Evolutionary conservation across 2,888 invertebrate genomes (phyloP), one percentile per base, ranked within the genome.

Genomic region (Protonemura montana): DNA sequence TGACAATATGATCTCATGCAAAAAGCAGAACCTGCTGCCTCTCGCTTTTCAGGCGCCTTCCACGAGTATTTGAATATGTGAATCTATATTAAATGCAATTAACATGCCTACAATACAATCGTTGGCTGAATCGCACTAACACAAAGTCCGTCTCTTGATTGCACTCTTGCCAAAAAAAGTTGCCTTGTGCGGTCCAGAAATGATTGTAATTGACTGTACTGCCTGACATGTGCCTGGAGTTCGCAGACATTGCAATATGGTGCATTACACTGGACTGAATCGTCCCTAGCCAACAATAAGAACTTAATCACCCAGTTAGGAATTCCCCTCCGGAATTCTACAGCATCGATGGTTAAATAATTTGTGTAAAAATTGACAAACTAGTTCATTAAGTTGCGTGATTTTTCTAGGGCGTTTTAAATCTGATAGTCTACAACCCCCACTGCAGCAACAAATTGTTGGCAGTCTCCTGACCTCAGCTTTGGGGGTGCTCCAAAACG

Each of bases 1-100:
- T 59, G 13, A 59, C 59, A 59, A 59, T 59, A 59, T 59, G 59
- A 59, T 59, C 59, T 59, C 59, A 59, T 59, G 59, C 59, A 59
- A 59, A 59, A 59, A 3, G 59, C 16, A 59, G 21, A 59, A 59
- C 59, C 59, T 59, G 59, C 59, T 59, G 21, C 59, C 59, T 59
- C 59, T 59, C 59, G 59, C 59, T 59, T 59, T 59, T 21, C 59
- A 59, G 59, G 7, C 21, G 2, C 7, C 59, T 59, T 59, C 7
- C 59, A 59, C 21, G 59, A 10, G 7, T 59, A 59, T 21, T 59
- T 59, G 59, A 59, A 59, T 59, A 59, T 59, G 41, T 13, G 59
- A 59, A 59, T 21, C 16, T 59, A 59, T 59, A 59, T 7, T 59
- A 21, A 7, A 16, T 59, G 1, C 59, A 59, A 59, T 59, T 59